These are phyloP conservation scores for Sakesphorus luctuosus DNA, from an alignment of 2,113 vertebrate species.

Conservation along the genomic window DNA sequence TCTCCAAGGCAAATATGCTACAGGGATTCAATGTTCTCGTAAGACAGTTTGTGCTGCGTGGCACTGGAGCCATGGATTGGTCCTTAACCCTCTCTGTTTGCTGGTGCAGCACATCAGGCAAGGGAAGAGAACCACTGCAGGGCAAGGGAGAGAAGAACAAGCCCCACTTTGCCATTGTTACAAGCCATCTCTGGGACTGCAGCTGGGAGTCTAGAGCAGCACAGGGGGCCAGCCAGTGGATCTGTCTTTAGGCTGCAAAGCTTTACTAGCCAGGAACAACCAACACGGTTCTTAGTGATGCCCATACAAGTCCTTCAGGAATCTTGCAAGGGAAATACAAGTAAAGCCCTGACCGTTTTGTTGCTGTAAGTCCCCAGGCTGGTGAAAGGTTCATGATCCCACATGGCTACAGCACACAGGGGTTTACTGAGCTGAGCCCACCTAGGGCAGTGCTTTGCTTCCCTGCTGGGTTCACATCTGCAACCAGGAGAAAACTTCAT, in stretches of 20 bases:
- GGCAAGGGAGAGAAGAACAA: neutral
- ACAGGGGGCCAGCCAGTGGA: neutral
- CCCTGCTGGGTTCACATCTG: neutral
- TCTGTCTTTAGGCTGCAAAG: no score
- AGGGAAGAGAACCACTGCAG: neutral
- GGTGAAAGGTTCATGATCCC: neutral
- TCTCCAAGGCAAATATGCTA: neutral
- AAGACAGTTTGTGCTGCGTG: neutral
- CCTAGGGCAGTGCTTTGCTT: neutral
- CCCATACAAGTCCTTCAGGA: neutral
- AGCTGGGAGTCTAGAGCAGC: neutral
- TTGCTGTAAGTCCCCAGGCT: fast-evolving
- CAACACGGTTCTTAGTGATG: neutral
- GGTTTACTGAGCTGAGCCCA: neutral
- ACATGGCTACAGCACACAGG: fast-evolving
- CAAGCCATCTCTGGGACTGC: no score
- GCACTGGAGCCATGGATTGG: neutral
- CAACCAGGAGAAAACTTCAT: neutral
- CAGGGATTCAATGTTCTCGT: neutral
- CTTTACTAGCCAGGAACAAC: neutral
- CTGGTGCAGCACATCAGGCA: neutral
- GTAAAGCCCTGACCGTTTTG: neutral
- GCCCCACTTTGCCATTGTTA: neutral
- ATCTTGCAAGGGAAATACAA: neutral
- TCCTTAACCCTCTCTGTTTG: neutral